Base-by-base conservation (phyloP, 2,113 vertebrate species). In the Leptobrachium leishanense region DNA sequence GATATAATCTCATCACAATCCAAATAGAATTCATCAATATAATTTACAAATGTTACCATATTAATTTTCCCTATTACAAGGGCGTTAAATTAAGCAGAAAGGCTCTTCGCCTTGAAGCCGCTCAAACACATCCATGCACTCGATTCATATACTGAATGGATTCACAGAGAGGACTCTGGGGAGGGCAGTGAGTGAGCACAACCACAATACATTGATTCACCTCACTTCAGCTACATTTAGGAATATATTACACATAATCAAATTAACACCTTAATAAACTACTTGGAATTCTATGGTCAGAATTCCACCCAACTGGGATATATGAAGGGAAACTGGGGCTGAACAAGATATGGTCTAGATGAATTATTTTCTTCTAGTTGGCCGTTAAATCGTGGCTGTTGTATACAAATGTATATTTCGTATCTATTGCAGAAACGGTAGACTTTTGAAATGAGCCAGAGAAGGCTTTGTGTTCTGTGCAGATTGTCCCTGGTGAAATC, bases 31-130 rank as follows among this genome's bases (percentile, higher is more conserved):
- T 80, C 71, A 80, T 80, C 77, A 80, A 80, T 80, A 68, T 39
- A 74, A 80, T 80, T 80, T 80, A 74, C 64, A 80, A 79, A 80
- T 80, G 70, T 68, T 80, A 73, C 68, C 77, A 80, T 74, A 74
- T 80, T 80, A 72, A 74, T 67, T 74, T 80, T 59, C 53, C 53
- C 55, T 7, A 68, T 74, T 80, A 68, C 63, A 74, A 68, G 71
- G 43, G 13, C 59, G 77, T 68, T 68, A 80, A 80, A 74, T 74
- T 67, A 80, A 73, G 64, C 53, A 74, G 53, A 46, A 44, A 74
- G 41, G 53, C 53, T 59, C 71, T 68, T 20, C 54, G 62, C 66
- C 46, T 79, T 59, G 64, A 66, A 67, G 67, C 77, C 39, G 59
- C 69, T 66, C 43, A 46, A 72, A 42, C 70, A 72, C n/a, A 79